Conservation (phyloP, 2,797 vertebrate genomes). For the Clarias pachynema region DNA sequence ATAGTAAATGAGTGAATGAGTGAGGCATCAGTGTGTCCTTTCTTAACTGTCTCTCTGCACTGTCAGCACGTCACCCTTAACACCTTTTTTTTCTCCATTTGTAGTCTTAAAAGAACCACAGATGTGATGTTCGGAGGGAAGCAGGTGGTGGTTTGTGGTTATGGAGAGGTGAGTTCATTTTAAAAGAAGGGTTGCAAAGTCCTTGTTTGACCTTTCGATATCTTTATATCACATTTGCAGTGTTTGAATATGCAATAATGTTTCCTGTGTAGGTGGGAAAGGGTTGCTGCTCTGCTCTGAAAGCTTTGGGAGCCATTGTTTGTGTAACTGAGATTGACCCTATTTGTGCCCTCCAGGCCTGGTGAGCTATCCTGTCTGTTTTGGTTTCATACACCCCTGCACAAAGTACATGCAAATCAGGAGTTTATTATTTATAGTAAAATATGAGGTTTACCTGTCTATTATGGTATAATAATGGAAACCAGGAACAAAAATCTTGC, state of each 20-base stretch:
- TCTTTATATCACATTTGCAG: not conserved
- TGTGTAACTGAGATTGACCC: slow-evolving; percentile 98
- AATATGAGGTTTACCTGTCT: too few relatives aligned
- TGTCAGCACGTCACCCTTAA: not conserved
- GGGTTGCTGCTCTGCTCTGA: slow-evolving; percentile 95
- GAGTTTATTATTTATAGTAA: not conserved
- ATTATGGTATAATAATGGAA: not conserved
- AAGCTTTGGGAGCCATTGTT: slow-evolving; percentile 93
- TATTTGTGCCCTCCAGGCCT: slow-evolving; percentile 97
- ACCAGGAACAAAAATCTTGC: not conserved
- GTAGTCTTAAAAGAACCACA: slow-evolving; percentile 96
- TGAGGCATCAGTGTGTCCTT: slow-evolving; percentile 1
- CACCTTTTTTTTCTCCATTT: slow-evolving; percentile 49
- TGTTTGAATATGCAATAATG: not conserved
- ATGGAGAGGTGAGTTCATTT: slow-evolving; percentile 89
- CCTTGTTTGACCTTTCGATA: slow-evolving; percentile 18
- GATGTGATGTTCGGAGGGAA: slow-evolving; percentile 99
- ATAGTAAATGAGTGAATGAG: not conserved
- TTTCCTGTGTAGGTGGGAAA: slow-evolving; percentile 87
- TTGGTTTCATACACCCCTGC: not conserved
- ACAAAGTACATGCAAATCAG: not conserved
- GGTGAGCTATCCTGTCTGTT: slow-evolving; percentile 75
- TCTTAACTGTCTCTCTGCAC: not conserved
- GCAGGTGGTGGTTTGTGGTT: slow-evolving; percentile 96
- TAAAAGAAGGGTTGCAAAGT: not conserved